Evolutionary conservation across 2,888 invertebrate genomes (phyloP).

Genomic region (Ceramica pisi): DNA sequence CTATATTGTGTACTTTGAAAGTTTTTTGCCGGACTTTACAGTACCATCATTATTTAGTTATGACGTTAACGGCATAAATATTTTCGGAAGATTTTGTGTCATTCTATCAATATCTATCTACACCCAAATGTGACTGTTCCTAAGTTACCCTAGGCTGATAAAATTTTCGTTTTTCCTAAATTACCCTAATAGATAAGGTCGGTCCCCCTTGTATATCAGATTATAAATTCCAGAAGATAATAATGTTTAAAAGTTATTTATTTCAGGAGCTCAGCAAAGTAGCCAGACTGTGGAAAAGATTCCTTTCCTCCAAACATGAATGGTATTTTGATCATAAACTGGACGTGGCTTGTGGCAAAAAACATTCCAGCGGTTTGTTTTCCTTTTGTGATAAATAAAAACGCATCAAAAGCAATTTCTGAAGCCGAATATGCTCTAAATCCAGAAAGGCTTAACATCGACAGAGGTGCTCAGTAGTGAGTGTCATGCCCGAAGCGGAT

Average conservation of each 20-base stretch:
- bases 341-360: constrained; percentile 8
- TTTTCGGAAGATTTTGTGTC: neutral
- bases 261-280: neutral
- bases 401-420: constrained; percentile 71
- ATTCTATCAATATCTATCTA: neutral
- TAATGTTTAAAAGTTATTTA: too few relatives aligned
- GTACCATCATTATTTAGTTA: neutral
- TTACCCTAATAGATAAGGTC: too few relatives aligned
- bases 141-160: too few relatives aligned
- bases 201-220: too few relatives aligned
- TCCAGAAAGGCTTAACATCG: constrained; percentile 76
- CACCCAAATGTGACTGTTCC: too few relatives aligned
- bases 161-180: too few relatives aligned
- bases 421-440: constrained; percentile 73
- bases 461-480: constrained; percentile 73
- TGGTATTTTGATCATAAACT: constrained; percentile 4
- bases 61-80: neutral
- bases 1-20: constrained; percentile 7
- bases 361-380: constrained; percentile 33
- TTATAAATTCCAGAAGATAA: neutral
- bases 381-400: constrained; percentile 58
- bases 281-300: neutral
- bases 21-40: neutral
- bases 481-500: constrained; percentile 77
- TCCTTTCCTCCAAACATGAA: neutral